These are phyloP conservation scores for Sthenelais limicola DNA, from an alignment of 2,888 invertebrate genomes.

Conservation along the genomic window DNA sequence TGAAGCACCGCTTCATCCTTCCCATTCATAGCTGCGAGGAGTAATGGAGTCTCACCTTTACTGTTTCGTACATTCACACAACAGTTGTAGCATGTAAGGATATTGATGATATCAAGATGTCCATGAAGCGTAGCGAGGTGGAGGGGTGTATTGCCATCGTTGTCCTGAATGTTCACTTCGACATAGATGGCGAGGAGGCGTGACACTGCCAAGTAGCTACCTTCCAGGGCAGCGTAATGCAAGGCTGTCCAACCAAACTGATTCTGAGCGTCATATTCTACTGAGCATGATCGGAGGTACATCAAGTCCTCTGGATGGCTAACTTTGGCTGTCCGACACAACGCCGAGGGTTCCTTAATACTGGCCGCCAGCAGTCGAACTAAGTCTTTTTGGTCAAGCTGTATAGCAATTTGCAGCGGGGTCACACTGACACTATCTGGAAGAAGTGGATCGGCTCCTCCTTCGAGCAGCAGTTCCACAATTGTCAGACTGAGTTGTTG, in stretches of 20 bases:
- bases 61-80: conserved; percentile 31
- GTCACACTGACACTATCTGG: conserved; percentile 31
- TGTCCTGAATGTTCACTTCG: conserved; percentile 37
- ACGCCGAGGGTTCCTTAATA: conserved; percentile 27
- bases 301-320: conserved; percentile 18
- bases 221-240: conserved; percentile 38
- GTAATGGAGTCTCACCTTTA: conserved; percentile 38
- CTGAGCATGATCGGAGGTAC: conserved; percentile 29
- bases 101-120: conserved; percentile 33
- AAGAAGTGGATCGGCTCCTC: conserved; percentile 29
- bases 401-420: conserved; percentile 26
- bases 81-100: conserved; percentile 23
- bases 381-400: conserved; percentile 10
- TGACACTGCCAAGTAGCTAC: conserved; percentile 17
- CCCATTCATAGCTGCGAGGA: conserved; percentile 29
- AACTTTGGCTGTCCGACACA: conserved; percentile 36
- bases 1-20: conserved; percentile 11
- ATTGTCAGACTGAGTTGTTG: conserved; percentile 27
- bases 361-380: conserved; percentile 26
- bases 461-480: conserved; percentile 37
- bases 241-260: conserved; percentile 33
- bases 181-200: conserved; percentile 27
- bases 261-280: conserved; percentile 39
- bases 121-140: conserved; percentile 36
- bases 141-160: conserved; percentile 34